Evolutionary conservation across 2,888 invertebrate species (phyloP), one percentile per base, ranked within the genome.

Genomic region (Lasioglossum malachurum): DNA sequence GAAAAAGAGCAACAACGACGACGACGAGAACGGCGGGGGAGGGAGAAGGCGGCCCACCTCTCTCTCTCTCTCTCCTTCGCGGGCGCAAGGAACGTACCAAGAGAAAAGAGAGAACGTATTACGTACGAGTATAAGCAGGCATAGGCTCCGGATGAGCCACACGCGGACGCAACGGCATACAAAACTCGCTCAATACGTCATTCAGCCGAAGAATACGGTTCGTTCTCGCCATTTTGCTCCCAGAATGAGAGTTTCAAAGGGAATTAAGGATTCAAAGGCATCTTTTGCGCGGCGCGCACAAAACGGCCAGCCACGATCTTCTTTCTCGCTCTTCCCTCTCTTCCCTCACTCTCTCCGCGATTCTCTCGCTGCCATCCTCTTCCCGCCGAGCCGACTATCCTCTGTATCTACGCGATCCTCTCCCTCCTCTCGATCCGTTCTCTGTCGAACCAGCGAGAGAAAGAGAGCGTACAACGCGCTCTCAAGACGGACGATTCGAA

Each of bases 191-290:
- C 95, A 95, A 95, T 95, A 94, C 95, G 95, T 95, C 95, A 95
- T 95, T 95, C 95, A 95, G 91, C 92, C 92, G 92, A 94, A 95
- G 94, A 95, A 95, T 95, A 95, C 94, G 91, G 93, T 93, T 95
- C 95, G 94, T 94, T 94, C 94, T 94, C 94, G 94, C 94, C 94
- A 94, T 94, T 94, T 94, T 94, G 92, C 93, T 94, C 92, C 92
- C 93, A 93, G 95, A 95, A 95, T 95, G 94, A 95, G 94, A 95
- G 94, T 95, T 95, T 95, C 95, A 95, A 95, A 95, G 94, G 95
- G 94, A 95, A 95, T 95, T 95, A 95, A 95, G 95, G 94, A 95
- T 95, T 95, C 95, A 95, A 95, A 95, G 94, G 94, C 94, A 94
- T 95, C 95, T 95, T 93, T 95, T 94, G 94, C 95, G 92, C 93